Percentiles rank a stretch among this genome's conserved stretches.
These are phyloP conservation scores for Altica lythri DNA, from an alignment of 2,888 invertebrate genomes.

Conservation along the genomic window DNA sequence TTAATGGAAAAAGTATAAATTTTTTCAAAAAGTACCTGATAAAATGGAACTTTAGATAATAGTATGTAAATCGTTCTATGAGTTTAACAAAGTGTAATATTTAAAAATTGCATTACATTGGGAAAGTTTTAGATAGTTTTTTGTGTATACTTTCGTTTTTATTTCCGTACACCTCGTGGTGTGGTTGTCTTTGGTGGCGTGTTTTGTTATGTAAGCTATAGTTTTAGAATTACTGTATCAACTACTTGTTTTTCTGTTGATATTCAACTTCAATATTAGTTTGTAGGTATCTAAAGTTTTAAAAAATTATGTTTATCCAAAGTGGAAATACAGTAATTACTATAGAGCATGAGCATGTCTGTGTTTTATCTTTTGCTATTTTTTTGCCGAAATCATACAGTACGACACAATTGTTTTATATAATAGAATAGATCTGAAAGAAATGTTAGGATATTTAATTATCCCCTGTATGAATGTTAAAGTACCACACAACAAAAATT, in stretches of 20 bases:
- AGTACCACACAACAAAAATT: slow-evolving; percentile 22
- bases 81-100: too few relatives aligned
- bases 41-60: too few relatives aligned
- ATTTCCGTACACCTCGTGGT: slow-evolving; percentile 34
- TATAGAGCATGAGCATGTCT: slow-evolving; percentile 39
- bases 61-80: too few relatives aligned
- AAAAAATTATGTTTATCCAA: too few relatives aligned
- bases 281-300: too few relatives aligned
- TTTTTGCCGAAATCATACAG: not conserved
- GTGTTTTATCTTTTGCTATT: slow-evolving; percentile 19
- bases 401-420: not conserved
- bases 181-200: slow-evolving; percentile 43
- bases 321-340: slow-evolving; percentile 39
- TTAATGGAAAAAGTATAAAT: too few relatives aligned
- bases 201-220: slow-evolving; percentile 18
- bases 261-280: too few relatives aligned
- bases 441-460: slow-evolving; percentile 10
- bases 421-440: slow-evolving; percentile 9
- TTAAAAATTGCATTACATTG: too few relatives aligned
- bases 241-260: too few relatives aligned
- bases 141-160: slow-evolving; percentile 14
- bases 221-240: not conserved
- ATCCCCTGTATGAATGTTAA: slow-evolving; percentile 35
- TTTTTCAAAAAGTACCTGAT: too few relatives aligned
- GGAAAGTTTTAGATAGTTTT: too few relatives aligned